These are phyloP conservation scores for Linnaemya vulpina DNA, from an alignment of 2,888 invertebrate genomes.

Conservation along the genomic window DNA sequence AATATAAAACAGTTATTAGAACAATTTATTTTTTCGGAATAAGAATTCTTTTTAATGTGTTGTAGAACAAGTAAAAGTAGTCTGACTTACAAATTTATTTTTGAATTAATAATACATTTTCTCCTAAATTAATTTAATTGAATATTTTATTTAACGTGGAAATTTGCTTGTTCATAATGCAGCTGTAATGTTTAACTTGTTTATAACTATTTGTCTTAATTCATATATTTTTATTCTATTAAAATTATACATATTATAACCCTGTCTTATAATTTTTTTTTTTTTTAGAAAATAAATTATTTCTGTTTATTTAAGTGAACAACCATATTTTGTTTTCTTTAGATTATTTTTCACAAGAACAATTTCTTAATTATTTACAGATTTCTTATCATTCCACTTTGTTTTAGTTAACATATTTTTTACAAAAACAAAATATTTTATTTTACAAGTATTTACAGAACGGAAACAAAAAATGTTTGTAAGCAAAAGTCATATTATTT, in stretches of 20 bases:
- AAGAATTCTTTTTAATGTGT: no score
- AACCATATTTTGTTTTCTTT: slow-evolving; percentile 64
- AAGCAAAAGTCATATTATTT: no score
- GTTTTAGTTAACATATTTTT: background rate
- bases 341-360: slow-evolving; percentile 49
- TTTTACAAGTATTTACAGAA: slow-evolving; percentile 27
- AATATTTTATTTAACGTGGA: slow-evolving; percentile 52
- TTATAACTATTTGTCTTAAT: no score
- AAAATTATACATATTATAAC: slow-evolving; percentile 62
- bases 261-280: slow-evolving; percentile 56
- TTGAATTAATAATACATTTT: background rate
- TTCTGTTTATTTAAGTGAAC: slow-evolving; percentile 52
- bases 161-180: slow-evolving; percentile 57
- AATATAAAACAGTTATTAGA: no score
- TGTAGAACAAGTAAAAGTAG: no score
- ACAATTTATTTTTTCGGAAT: no score
- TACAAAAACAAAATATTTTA: no score
- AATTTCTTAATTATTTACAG: slow-evolving; percentile 53
- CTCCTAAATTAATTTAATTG: slow-evolving; percentile 5
- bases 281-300: slow-evolving; percentile 38
- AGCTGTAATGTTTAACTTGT: background rate
- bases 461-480: slow-evolving; percentile 1
- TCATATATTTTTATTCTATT: slow-evolving; percentile 31
- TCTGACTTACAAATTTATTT: background rate
- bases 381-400: background rate